These are phyloP conservation scores for Halcyon badia DNA, from an alignment of 2,797 vertebrate species.

Conservation along the genomic window DNA sequence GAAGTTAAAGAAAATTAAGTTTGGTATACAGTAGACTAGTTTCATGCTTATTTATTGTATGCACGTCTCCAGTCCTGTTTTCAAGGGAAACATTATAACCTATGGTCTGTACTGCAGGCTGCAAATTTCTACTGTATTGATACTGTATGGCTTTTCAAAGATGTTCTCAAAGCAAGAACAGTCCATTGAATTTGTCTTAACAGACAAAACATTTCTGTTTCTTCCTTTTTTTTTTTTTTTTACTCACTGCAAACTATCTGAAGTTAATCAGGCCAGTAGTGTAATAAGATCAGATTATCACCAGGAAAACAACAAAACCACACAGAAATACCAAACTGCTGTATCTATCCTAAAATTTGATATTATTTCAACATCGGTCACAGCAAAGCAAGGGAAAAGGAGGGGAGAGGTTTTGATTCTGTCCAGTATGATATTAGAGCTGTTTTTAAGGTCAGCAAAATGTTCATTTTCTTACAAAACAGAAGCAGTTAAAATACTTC, in stretches of 20 bases:
- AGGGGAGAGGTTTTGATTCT: not conserved
- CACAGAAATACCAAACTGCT: not conserved
- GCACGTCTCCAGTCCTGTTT: not conserved
- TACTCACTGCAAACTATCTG: not conserved
- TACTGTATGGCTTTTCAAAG: not conserved
- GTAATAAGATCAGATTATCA: not conserved
- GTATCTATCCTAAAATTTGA: not conserved
- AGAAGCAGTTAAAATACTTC: not conserved
- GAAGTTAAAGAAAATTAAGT: not conserved
- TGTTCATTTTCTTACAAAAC: not conserved
- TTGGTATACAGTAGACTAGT: not conserved
- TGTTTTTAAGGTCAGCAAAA: not conserved
- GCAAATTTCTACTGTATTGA: not conserved
- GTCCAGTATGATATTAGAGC: not conserved
- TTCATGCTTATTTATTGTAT: not conserved
- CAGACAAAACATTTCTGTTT: not conserved
- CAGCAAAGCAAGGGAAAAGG: not conserved
- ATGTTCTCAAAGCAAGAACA: not conserved
- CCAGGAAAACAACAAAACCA: not conserved
- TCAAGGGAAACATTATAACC: not conserved
- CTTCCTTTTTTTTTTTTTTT: not conserved
- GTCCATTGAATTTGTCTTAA: not conserved
- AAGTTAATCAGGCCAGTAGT: conserved; percentile 22
- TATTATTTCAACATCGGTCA: not conserved
- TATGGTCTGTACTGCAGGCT: not conserved